Evolutionary conservation across 2,797 vertebrate genomes (phyloP).

Genomic region (Smutsia gigantea): DNA sequence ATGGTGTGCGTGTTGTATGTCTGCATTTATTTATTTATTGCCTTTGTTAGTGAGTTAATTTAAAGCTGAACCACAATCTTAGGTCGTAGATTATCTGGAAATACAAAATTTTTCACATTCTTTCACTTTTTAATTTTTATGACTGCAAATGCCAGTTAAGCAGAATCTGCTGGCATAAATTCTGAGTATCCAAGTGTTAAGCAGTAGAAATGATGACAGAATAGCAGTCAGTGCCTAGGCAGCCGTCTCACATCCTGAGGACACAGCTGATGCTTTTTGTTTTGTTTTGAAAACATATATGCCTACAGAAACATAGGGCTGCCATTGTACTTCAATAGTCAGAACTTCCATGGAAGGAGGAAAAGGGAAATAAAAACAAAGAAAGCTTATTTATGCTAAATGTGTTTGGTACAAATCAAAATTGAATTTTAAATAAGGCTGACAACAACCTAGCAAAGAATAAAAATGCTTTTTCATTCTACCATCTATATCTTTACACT

Average conservation of each 20-base stretch:
- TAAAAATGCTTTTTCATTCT: background rate
- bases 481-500: background rate
- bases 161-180: background rate
- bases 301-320: background rate
- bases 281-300: constrained; percentile 9
- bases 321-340: background rate
- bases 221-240: background rate
- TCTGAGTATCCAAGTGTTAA: background rate
- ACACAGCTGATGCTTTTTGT: background rate
- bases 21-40: background rate
- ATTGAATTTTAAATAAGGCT: background rate
- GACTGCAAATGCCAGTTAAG: background rate
- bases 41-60: background rate
- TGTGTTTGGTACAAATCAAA: background rate
- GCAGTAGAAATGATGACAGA: background rate
- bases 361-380: background rate
- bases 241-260: background rate
- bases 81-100: background rate
- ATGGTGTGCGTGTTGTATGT: background rate
- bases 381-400: background rate
- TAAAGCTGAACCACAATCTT: background rate
- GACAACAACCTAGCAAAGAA: background rate
- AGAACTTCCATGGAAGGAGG: background rate
- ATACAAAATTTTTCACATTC: background rate
- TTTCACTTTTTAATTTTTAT: constrained; percentile 15